These are phyloP conservation scores for Nerophis ophidion DNA, from an alignment of 2,113 vertebrate species.

Conservation along the genomic window DNA sequence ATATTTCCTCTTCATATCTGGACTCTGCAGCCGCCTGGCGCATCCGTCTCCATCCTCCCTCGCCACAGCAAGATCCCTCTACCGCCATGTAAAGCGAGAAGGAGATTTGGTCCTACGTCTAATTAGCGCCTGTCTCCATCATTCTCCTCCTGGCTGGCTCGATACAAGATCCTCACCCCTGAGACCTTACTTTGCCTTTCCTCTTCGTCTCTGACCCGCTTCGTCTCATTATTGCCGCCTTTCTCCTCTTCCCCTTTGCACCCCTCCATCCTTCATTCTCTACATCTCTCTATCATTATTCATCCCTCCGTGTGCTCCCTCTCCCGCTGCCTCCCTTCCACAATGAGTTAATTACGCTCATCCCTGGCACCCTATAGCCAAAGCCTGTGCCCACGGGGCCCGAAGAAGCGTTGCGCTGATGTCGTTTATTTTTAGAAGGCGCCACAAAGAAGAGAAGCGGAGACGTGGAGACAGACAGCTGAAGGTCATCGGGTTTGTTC, in stretches of 20 bases:
- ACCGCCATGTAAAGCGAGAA: slow-evolving; percentile 36
- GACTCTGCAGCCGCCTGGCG: slow-evolving; percentile 38
- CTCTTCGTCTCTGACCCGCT: slow-evolving; percentile 41
- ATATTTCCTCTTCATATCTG: slow-evolving; percentile 68
- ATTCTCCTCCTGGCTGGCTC: slow-evolving; percentile 49
- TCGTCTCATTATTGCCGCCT: slow-evolving; percentile 54
- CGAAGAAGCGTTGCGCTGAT: slow-evolving; percentile 38
- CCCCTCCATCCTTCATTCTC: slow-evolving; percentile 45
- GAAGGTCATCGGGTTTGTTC: slow-evolving; percentile 62
- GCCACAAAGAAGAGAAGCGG: slow-evolving; percentile 54
- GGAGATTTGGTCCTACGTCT: slow-evolving; percentile 49
- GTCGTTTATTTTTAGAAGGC: slow-evolving; percentile 70
- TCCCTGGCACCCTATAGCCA: slow-evolving; percentile 63
- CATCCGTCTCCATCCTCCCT: slow-evolving; percentile 53
- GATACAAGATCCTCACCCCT: slow-evolving; percentile 46
- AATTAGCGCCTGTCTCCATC: slow-evolving; percentile 65
- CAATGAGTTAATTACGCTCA: slow-evolving; percentile 75
- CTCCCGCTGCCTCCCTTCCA: slow-evolving; percentile 34
- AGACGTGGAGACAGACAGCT: slow-evolving; percentile 43
- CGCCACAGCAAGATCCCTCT: slow-evolving; percentile 23
- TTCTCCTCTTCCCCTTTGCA: slow-evolving; percentile 38
- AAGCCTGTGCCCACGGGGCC: slow-evolving; percentile 63
- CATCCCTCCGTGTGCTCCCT: slow-evolving; percentile 22
- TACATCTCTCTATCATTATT: slow-evolving; percentile 45
- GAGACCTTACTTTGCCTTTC: slow-evolving; percentile 46